Conservation (phyloP, 2,888 invertebrate species). For the Mycalesis mineus region DNA sequence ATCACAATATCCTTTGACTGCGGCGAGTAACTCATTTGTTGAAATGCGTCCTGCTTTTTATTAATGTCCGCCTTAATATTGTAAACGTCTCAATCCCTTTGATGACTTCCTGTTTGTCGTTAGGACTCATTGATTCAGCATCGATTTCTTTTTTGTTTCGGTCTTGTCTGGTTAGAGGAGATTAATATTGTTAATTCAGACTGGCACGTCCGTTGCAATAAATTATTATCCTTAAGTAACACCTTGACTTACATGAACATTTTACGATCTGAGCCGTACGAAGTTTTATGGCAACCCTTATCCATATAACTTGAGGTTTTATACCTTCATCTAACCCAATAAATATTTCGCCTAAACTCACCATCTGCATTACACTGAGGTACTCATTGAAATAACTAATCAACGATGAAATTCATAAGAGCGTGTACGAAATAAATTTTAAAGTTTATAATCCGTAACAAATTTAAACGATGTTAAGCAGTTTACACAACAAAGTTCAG, state of each 20-base stretch:
- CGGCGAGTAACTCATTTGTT: conserved; percentile 60
- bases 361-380: conserved; percentile 3
- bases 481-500: conserved; percentile 50
- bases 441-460: conserved; percentile 15
- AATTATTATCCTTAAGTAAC: conserved; percentile 76
- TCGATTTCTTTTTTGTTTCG: conserved; percentile 46
- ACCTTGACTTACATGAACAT: conserved; percentile 59
- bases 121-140: conserved; percentile 45
- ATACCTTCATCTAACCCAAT: conserved; percentile 52
- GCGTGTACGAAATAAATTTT: conserved; percentile 21
- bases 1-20: conserved; percentile 58
- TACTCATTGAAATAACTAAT: background rate
- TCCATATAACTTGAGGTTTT: conserved; percentile 48
- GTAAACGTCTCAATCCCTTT: conserved; percentile 68
- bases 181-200: conserved; percentile 65
- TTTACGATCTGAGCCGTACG: conserved; percentile 60
- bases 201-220: conserved; percentile 64
- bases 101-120: conserved; percentile 63
- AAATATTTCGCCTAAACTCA: conserved; percentile 40
- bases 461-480: conserved; percentile 10
- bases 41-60: conserved; percentile 57
- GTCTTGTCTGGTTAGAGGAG: conserved; percentile 57
- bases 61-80: conserved; percentile 56
- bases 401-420: conserved; percentile 12
- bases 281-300: conserved; percentile 38